Evolutionary conservation across 2,888 invertebrate genomes (phyloP).

Genomic region (Halictus ligatus): DNA sequence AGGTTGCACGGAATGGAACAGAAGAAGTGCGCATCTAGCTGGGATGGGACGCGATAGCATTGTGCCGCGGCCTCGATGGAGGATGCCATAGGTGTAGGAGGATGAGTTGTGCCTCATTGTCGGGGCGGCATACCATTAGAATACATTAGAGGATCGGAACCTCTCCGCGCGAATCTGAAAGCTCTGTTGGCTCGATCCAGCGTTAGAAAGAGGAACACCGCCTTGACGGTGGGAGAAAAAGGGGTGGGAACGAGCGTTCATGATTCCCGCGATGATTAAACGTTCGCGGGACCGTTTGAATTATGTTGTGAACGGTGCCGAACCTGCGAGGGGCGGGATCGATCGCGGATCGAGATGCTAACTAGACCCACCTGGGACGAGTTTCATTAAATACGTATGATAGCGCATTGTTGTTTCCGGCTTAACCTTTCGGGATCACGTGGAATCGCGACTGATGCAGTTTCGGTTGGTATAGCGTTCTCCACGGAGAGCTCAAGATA

Average conservation of each 20-base stretch:
- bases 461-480: background rate
- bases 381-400: conserved; percentile 74
- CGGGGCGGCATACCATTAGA: conserved; percentile 84
- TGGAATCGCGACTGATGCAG: background rate
- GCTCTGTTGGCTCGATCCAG: conserved; percentile 15
- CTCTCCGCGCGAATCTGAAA: conserved; percentile 10
- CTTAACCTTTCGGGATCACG: conserved; percentile 13
- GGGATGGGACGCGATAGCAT: conserved; percentile 58
- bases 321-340: conserved; percentile 73
- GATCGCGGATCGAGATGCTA: conserved; percentile 69
- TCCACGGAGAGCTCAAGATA: background rate
- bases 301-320: conserved; percentile 70
- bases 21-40: conserved; percentile 52
- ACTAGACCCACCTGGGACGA: conserved; percentile 66
- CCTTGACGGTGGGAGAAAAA: conserved; percentile 2
- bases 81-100: conserved; percentile 77
- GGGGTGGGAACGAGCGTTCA: conserved; percentile 60
- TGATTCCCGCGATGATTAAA: conserved; percentile 75
- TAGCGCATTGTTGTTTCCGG: conserved; percentile 45
- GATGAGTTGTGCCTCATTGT: conserved; percentile 83
- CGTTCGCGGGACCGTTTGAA: conserved; percentile 70
- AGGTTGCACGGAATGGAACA: conserved; percentile 51
- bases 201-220: conserved; percentile 52
- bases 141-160: conserved; percentile 77
- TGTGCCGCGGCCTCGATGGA: conserved; percentile 57